Base-by-base conservation (phyloP, 2,113 vertebrate genomes). In the Carassius auratus region DNA sequence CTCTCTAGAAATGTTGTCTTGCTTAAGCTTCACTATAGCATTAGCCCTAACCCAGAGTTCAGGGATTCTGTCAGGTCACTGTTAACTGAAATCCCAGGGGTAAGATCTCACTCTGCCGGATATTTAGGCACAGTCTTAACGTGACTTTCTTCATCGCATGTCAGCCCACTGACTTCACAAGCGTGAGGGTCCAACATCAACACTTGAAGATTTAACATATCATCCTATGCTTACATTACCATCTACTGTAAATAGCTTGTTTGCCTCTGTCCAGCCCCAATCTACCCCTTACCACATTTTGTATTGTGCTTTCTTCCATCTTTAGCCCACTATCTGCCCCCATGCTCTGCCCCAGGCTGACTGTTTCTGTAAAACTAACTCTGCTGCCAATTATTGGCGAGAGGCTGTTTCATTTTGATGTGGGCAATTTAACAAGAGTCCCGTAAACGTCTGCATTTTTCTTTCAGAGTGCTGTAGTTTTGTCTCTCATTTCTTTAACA, bases 391-490 rank as follows among this genome's bases (percentile, higher is more conserved):
- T 88, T 89, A 90, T 87, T 86, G 75, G 81, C 88, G 84, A 87
- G 79, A 88, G 83, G 81, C 78, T 79, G 88, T 89, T 85, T 90
- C 86, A 91, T 89, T 90, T 88, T 89, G 91, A 90, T 91, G 91
- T 89, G 89, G 89, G 77, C 86, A 88, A 90, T 91, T 90, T 90
- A 90, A 91, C 86, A 77, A 87, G 81, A 79, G 64, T 61, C 83
- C 85, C 81, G 68, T 90, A 91, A 90, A 90, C 88, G 88, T 85
- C 87, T 88, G 84, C 81, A 88, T 90, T 91, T 89, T 86, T 88
- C 62, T 87, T 86, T 68, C 85, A 84, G 79, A 57, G 86, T 78
- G 84, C 62, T 82, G 83, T 86, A 87, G 87, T 85, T 84, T 88
- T 86, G 80, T 88, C 81, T 57, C 82, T 87, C 64, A 83, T 89